Conservation (phyloP, 2,113 vertebrate species). For the Clarias macrocephalus region DNA sequence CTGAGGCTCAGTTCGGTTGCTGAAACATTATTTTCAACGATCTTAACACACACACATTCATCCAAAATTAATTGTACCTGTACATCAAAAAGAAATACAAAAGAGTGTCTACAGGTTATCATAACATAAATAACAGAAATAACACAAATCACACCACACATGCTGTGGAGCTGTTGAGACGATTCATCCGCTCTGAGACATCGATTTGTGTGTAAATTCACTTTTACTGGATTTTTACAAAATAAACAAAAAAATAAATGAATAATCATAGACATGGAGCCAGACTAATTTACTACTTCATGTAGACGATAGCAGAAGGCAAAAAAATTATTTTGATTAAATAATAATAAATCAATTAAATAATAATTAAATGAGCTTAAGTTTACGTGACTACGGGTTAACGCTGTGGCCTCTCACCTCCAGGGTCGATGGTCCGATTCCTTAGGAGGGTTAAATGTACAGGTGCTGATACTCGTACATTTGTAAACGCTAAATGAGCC, state of each 20-base stretch:
- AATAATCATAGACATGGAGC: not conserved
- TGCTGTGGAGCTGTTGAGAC: not conserved
- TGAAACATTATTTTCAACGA: constrained; percentile 26
- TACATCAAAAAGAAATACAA: constrained; percentile 45
- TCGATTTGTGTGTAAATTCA: not conserved
- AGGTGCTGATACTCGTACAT: too few relatives aligned
- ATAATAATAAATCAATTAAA: too few relatives aligned
- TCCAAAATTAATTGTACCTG: constrained; percentile 39
- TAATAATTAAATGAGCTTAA: too few relatives aligned
- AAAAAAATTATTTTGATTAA: too few relatives aligned
- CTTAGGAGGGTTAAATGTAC: too few relatives aligned
- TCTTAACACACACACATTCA: constrained; percentile 34
- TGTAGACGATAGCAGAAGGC: too few relatives aligned
- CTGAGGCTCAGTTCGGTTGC: constrained; percentile 14
- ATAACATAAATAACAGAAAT: not conserved
- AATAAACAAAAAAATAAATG: not conserved
- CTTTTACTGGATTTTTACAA: not conserved
- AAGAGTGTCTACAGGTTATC: constrained; percentile 11
- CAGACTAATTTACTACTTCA: too few relatives aligned
- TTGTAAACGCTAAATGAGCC: too few relatives aligned
- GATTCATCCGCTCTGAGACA: not conserved
- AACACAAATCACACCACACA: not conserved
- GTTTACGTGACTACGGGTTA: too few relatives aligned
- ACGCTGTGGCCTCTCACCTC: too few relatives aligned
- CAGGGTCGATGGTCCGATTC: too few relatives aligned